A percentile compares a stretch with the other conserved stretches of the same genome.
Evolutionary conservation across 2,888 invertebrate species (phyloP).

Genomic region (Thyatira batis): DNA sequence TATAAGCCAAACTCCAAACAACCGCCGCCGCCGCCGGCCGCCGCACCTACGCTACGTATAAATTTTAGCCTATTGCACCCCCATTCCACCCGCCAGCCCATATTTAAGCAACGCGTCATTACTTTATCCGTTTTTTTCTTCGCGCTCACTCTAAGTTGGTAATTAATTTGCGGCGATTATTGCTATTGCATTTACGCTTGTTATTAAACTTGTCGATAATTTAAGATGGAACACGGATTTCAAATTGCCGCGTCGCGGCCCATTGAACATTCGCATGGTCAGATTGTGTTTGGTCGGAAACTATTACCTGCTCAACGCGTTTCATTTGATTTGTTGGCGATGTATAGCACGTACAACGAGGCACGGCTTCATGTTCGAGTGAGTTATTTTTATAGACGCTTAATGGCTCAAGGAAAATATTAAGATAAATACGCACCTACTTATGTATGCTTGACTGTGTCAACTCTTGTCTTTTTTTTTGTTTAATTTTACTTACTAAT

Average conservation of each 20-base stretch:
- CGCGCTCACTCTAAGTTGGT: constrained; percentile 58
- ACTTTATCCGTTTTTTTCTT: constrained; percentile 71
- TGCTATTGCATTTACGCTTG: constrained; percentile 71
- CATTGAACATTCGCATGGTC: constrained; percentile 65
- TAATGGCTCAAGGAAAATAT: background rate
- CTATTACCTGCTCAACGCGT: constrained; percentile 51
- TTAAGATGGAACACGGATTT: constrained; percentile 75
- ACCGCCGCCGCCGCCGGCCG: constrained; percentile 41
- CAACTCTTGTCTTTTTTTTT: background rate
- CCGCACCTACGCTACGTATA: constrained; percentile 54
- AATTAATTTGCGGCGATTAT: constrained; percentile 77
- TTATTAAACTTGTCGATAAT: constrained; percentile 80
- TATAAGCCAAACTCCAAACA: constrained; percentile 72
- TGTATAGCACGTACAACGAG: constrained; percentile 59
- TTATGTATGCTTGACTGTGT: background rate
- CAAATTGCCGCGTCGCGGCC: constrained; percentile 71
- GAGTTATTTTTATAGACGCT: constrained; percentile 39
- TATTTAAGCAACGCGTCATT: constrained; percentile 52
- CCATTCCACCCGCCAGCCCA: constrained; percentile 36
- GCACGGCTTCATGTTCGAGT: constrained; percentile 58
- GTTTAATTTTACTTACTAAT: background rate
- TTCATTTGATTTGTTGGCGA: constrained; percentile 63
- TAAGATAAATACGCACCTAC: background rate
- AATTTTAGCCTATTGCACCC: constrained; percentile 65
- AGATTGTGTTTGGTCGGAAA: constrained; percentile 63